Percentiles rank a stretch among this genome's conserved stretches.
Evolutionary conservation across 2,113 vertebrate genomes (phyloP).

Genomic region (Malurus alboscapulatus): DNA sequence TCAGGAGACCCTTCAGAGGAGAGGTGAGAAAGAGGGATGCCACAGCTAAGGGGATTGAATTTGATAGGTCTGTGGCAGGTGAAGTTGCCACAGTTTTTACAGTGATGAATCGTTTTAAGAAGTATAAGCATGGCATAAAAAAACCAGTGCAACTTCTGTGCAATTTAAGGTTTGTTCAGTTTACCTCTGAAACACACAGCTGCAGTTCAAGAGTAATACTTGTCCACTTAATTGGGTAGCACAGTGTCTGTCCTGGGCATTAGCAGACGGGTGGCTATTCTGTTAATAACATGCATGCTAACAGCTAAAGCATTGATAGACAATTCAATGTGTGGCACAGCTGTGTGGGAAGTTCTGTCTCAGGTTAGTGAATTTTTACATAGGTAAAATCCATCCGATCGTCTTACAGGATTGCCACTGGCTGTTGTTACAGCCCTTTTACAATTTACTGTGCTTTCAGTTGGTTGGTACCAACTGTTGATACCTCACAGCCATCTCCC

Average conservation of each 20-base stretch:
- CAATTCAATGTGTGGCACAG: background rate
- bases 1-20: background rate
- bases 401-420: background rate
- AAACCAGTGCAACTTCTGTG: background rate
- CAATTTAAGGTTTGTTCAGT: background rate
- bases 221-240: background rate
- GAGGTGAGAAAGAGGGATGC: constrained; percentile 19
- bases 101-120: background rate
- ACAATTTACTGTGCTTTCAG: background rate
- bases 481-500: background rate
- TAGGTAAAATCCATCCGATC: background rate
- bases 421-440: background rate
- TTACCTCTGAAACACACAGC: background rate
- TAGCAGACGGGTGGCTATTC: background rate
- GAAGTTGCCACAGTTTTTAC: background rate
- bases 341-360: background rate
- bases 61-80: background rate
- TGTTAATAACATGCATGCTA: background rate
- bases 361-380: background rate
- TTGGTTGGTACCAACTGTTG: background rate
- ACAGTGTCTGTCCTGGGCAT: background rate
- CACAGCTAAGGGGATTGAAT: background rate
- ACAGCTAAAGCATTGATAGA: background rate
- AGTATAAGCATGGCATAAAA: background rate
- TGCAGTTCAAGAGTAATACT: background rate